Conservation (phyloP, 2,797 vertebrate genomes). For the Trichosurus vulpecula region DNA sequence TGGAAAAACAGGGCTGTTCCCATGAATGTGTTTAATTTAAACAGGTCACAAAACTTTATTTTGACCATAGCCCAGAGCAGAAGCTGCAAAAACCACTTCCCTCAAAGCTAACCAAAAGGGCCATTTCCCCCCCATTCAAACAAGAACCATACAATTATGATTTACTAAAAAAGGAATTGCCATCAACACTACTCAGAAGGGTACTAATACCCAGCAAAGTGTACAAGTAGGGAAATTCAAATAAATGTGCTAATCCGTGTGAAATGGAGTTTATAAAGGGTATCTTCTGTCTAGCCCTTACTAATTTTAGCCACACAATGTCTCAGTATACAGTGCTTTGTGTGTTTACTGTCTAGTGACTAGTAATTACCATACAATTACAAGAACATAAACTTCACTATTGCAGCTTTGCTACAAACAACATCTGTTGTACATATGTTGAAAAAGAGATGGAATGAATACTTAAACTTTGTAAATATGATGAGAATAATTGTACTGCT, state of each 20-base stretch:
- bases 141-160: conserved; percentile 18
- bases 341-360: conserved; percentile 77
- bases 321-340: conserved; percentile 41
- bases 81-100: conserved; percentile 67
- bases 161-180: conserved; percentile 23
- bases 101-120: conserved; percentile 37
- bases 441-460: conserved; percentile 72
- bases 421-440: conserved; percentile 85
- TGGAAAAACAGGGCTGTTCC: conserved; percentile 69
- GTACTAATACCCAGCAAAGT: conserved; percentile 11
- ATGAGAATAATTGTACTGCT: conserved; percentile 76
- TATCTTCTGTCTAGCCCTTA: conserved; percentile 52
- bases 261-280: conserved; percentile 50
- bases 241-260: conserved; percentile 54
- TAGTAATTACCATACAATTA: conserved; percentile 85
- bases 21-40: conserved; percentile 70
- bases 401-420: conserved; percentile 80
- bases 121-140: background rate
- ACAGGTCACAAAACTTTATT: conserved; percentile 71
- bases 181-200: conserved; percentile 41
- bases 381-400: conserved; percentile 82
- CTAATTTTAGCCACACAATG: conserved; percentile 61
- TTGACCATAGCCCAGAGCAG: conserved; percentile 66
- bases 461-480: conserved; percentile 77
- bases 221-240: conserved; percentile 4